These are phyloP conservation scores for Argyrosomus regius DNA, from an alignment of 2,797 vertebrate genomes.

Conservation along the genomic window DNA sequence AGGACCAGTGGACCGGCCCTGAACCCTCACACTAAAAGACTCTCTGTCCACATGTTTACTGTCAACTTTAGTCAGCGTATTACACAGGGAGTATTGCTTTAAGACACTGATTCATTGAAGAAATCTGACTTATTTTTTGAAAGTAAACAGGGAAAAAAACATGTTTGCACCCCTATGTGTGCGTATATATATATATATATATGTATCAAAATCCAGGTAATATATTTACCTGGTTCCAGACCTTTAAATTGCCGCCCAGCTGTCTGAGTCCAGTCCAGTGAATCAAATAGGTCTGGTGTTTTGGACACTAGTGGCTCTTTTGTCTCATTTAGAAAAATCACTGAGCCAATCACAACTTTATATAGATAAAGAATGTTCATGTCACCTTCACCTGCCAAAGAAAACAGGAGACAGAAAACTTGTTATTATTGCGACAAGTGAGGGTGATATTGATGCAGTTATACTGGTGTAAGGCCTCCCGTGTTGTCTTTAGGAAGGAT, in stretches of 20 bases:
- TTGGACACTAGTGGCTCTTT: too few species aligned
- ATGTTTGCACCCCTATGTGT: background rate
- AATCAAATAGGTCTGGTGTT: background rate
- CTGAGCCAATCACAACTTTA: background rate
- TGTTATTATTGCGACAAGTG: too few species aligned
- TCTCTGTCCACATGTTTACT: conserved; percentile 34
- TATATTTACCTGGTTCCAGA: too few species aligned
- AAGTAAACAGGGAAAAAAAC: background rate
- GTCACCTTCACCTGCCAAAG: background rate
- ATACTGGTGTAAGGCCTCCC: background rate
- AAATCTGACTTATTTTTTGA: background rate
- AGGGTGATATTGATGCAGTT: fast-evolving
- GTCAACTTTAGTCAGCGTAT: conserved; percentile 30
- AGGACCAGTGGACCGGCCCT: background rate
- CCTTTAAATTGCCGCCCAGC: too few species aligned
- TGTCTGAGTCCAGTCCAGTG: background rate
- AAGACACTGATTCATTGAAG: background rate
- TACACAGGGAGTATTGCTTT: too few species aligned
- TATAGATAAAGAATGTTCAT: background rate
- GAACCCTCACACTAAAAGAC: background rate
- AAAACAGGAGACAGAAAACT: background rate
- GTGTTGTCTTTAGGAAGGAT: too few species aligned
- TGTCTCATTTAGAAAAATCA: background rate
- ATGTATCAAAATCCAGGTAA: too few species aligned
- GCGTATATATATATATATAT: too few species aligned